A percentile compares a stretch with the other conserved stretches of the same genome.
These are phyloP conservation scores for Poecile montanus DNA, from an alignment of 2,797 vertebrate species.

Conservation along the genomic window DNA sequence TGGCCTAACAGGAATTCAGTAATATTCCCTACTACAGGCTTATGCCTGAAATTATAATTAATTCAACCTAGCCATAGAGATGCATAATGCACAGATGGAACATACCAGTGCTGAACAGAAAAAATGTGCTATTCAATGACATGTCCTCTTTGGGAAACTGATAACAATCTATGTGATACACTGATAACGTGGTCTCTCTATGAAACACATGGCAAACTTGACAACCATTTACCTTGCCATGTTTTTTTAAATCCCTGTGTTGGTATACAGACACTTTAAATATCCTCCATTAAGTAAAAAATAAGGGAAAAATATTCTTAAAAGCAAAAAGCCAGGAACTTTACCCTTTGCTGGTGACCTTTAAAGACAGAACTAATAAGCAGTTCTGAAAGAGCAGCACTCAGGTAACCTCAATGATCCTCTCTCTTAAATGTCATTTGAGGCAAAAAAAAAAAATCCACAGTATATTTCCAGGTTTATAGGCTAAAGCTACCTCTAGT, in stretches of 20 bases:
- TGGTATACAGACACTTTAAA: slow-evolving; percentile 16
- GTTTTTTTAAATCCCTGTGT: not conserved
- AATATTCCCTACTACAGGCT: not conserved
- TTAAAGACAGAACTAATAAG: slow-evolving; percentile 67
- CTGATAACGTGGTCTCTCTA: not conserved
- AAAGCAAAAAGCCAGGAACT: slow-evolving; percentile 58
- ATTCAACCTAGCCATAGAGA: not conserved
- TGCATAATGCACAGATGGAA: not conserved
- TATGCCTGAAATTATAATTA: not conserved
- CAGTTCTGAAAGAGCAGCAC: slow-evolving; percentile 46
- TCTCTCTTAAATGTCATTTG: slow-evolving; percentile 49
- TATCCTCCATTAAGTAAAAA: slow-evolving; percentile 51
- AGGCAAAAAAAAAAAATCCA: not conserved
- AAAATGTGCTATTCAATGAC: not conserved
- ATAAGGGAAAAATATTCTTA: not conserved
- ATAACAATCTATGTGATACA: not conserved
- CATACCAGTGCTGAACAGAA: not conserved
- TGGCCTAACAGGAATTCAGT: not conserved
- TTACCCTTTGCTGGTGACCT: slow-evolving; percentile 70
- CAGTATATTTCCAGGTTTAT: not conserved
- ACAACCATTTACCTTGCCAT: not conserved
- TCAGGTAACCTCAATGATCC: not conserved
- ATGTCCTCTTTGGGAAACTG: not conserved
- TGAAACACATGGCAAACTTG: not conserved
- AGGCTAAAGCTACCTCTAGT: not conserved